A percentile compares a stretch with the other conserved stretches of the same genome.
These are phyloP conservation scores for Stegana nigrithorax DNA, from an alignment of 2,888 invertebrate genomes.

Conservation along the genomic window DNA sequence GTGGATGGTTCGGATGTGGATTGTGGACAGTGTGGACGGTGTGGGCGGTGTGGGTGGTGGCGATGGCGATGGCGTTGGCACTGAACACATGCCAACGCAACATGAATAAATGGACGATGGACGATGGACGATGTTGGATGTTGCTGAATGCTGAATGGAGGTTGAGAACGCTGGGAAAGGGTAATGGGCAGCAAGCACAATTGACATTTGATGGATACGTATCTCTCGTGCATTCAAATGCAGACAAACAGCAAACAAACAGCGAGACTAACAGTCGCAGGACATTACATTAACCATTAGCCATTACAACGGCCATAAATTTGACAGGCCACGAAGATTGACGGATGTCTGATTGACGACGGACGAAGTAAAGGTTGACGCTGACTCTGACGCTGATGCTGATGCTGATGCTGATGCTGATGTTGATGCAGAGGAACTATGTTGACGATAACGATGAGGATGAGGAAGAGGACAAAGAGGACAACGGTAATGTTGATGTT, in stretches of 20 bases:
- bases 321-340: conserved; percentile 23
- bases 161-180: conserved; percentile 15
- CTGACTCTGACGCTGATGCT: background rate
- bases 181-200: conserved; percentile 45
- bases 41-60: too few relatives aligned
- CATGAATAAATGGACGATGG: conserved; percentile 3
- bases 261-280: background rate
- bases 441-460: too few relatives aligned
- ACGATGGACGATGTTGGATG: background rate
- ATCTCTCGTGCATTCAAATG: conserved; percentile 58
- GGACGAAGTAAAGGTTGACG: conserved; percentile 9
- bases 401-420: background rate
- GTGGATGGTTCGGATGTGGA: too few relatives aligned
- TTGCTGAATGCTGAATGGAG: conserved; percentile 46
- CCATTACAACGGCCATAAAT: conserved; percentile 9
- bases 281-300: conserved; percentile 7
- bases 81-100: too few relatives aligned
- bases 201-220: conserved; percentile 63
- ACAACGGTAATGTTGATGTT: too few relatives aligned
- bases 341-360: conserved; percentile 22
- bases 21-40: too few relatives aligned
- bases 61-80: too few relatives aligned
- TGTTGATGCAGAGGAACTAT: background rate
- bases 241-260: conserved; percentile 11
- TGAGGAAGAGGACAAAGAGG: too few relatives aligned